Evolutionary conservation across 2,113 vertebrate genomes (phyloP), one percentile per base, ranked within the genome.

Genomic region (Spermophilus dauricus): DNA sequence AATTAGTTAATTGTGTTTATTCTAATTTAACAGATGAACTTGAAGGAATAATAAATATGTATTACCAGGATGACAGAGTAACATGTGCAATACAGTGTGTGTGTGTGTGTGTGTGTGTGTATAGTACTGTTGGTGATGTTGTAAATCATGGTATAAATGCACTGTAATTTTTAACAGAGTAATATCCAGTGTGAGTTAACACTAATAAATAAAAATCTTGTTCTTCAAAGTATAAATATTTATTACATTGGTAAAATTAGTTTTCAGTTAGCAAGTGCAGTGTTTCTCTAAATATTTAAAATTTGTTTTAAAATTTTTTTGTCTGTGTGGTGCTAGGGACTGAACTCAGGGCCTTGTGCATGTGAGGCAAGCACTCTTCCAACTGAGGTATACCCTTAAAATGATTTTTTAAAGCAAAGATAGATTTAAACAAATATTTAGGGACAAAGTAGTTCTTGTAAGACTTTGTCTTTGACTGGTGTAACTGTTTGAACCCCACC

Each of bases 61-160:
- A 72, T 32, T 67, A 18, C 9, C 80, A 22, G 48, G n/a, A 87
- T 75, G 26, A 93, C 0, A 1, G 3, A 80, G 37, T 84, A 34
- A 32, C 65, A 82, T 94, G 24, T 48, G 83, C 72, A 83, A 85
- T 87, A 84, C 65, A 63, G 83, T 53, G 51, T 53, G 12, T 53
- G 48, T 51, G 48, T 51, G 9, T 51, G 48, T 13, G 51, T 51
- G 51, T 51, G 51, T 51, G 51, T 51, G 51, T 51, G 51, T 93
- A 39, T 45, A 45, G 65, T 13, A 69, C 67, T 69, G 67, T 86
- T 65, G 95, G 93, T 86, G 94, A 22, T n/a, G 30, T 63, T 96
- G 89, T 75, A 92, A 67, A 30, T 32, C 48, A 13, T 11, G 16
- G 22, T 9, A 7, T 42, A 96, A 78, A 32, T 42, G 17, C 56